Percentiles rank a stretch among this genome's conserved stretches.
Conservation (phyloP, 2,888 invertebrate species). For the Drymonia ruficornis region DNA sequence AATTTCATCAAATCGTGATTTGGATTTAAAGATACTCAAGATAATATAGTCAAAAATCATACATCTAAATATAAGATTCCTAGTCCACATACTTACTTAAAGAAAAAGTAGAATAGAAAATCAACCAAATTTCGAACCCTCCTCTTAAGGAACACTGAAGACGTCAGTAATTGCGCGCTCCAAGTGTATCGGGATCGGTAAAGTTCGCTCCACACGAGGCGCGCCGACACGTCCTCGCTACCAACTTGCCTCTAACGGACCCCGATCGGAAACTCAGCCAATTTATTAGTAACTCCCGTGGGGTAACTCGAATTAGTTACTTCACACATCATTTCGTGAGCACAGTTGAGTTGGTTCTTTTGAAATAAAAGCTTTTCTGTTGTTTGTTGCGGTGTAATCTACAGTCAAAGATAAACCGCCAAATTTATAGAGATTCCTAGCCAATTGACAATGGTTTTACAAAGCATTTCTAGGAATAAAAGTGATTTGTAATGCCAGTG, state of each 20-base stretch:
- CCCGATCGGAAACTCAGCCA: conserved; percentile 57
- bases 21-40: too few species aligned
- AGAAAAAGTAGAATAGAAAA: too few species aligned
- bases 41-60: too few species aligned
- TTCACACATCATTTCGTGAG: conserved; percentile 36
- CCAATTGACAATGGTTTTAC: too few species aligned
- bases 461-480: too few species aligned
- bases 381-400: neutral
- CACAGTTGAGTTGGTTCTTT: conserved; percentile 21
- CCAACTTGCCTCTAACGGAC: conserved; percentile 47
- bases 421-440: too few species aligned
- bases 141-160: conserved; percentile 30
- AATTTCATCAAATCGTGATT: too few species aligned
- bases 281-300: conserved; percentile 55
- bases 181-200: conserved; percentile 48
- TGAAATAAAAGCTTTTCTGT: conserved; percentile 9
- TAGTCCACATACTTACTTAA: too few species aligned
- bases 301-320: conserved; percentile 51
- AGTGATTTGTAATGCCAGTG: too few species aligned
- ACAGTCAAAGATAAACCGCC: neutral
- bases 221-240: conserved; percentile 45
- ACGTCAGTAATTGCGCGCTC: conserved; percentile 44
- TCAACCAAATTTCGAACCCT: too few species aligned
- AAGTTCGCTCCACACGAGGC: conserved; percentile 50
- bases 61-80: too few species aligned